Conservation (phyloP, 2,797 vertebrate genomes). For the Iguana delicatissima region DNA sequence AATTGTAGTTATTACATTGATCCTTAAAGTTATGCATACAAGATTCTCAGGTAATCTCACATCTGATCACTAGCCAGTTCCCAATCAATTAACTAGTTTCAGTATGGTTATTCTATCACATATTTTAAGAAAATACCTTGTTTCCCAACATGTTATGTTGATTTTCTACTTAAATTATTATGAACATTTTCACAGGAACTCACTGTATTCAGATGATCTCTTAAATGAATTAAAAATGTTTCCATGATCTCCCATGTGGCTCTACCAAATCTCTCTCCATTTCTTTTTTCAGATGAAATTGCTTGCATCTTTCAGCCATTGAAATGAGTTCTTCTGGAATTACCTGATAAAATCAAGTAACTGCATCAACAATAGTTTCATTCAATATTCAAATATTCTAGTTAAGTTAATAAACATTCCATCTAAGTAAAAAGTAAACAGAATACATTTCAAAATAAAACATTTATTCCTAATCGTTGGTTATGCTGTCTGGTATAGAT, state of each 20-base stretch:
- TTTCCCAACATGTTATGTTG: neutral
- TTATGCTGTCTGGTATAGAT: neutral
- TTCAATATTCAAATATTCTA: neutral
- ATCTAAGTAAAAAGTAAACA: neutral
- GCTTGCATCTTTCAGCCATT: constrained; percentile 93
- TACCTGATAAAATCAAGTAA: constrained; percentile 78
- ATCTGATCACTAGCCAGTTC: neutral
- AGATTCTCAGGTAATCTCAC: neutral
- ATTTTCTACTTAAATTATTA: constrained; percentile 12
- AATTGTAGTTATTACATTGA: neutral
- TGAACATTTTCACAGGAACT: neutral
- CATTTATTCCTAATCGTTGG: neutral
- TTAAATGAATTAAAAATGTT: constrained; percentile 61
- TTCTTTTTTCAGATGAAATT: constrained; percentile 83
- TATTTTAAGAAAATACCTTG: neutral
- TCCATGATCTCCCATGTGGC: constrained; percentile 73
- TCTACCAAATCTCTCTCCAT: constrained; percentile 70
- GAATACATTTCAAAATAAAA: neutral
- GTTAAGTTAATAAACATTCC: neutral
- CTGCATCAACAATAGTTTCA: constrained; percentile 2
- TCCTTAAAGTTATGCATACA: neutral
- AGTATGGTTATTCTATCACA: neutral
- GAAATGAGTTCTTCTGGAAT: constrained; percentile 88
- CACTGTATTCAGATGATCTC: constrained; percentile 43
- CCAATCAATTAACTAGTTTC: neutral